Evolutionary conservation across 2,113 vertebrate species (phyloP).

Genomic region (Fukomys damarensis): DNA sequence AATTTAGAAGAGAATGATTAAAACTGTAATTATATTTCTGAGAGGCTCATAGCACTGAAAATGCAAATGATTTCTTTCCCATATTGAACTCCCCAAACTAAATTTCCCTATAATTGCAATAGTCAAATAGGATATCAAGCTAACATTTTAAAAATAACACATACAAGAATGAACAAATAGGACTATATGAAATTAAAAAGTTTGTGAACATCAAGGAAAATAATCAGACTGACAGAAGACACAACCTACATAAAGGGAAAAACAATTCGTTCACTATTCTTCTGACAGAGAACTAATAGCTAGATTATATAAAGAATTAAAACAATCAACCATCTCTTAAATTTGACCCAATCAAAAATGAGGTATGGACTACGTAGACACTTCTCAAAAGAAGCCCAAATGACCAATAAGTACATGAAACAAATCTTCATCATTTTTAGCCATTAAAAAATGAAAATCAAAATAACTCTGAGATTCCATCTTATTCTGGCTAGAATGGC

Average conservation of each 20-base stretch:
- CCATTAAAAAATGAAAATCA: not conserved
- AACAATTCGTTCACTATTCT: not conserved
- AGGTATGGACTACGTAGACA: not conserved
- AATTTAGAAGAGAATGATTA: conserved; percentile 24
- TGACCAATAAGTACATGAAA: not conserved
- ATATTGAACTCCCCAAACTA: not conserved
- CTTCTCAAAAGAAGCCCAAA: not conserved
- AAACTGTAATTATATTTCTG: conserved; percentile 17
- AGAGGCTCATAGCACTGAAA: not conserved
- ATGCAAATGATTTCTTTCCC: not conserved
- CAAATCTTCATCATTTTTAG: not conserved
- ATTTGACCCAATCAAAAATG: not conserved
- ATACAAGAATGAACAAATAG: not conserved
- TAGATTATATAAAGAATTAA: not conserved
- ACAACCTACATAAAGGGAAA: not conserved
- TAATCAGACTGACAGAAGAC: not conserved
- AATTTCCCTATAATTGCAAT: not conserved
- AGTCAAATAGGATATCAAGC: not conserved
- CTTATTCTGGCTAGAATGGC: not conserved
- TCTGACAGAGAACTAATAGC: not conserved
- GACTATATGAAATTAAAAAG: not conserved
- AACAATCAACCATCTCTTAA: not conserved
- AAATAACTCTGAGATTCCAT: not conserved
- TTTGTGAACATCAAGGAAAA: not conserved
- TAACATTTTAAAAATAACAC: conserved; percentile 25